Evolutionary conservation across 1,140 invertebrate species (phyloP).

Genomic region (Drosophila bocki): DNA sequence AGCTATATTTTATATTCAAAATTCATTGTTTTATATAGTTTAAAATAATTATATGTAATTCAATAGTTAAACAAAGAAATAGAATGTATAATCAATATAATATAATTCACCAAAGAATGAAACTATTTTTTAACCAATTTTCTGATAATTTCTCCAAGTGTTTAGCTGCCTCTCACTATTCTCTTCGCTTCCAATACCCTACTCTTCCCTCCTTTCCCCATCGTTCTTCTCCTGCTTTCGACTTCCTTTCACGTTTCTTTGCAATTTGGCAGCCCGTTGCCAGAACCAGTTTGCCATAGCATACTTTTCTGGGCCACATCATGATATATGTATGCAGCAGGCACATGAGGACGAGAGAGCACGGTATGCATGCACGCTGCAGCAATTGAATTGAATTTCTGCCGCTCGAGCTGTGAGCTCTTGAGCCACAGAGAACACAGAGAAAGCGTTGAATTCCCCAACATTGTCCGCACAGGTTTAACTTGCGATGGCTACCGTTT

Average conservation of each 20-base stretch:
- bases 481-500: slow-evolving; percentile 42
- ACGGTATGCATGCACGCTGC: slow-evolving; percentile 53
- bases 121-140: not conserved
- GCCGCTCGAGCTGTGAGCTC: slow-evolving; percentile 60
- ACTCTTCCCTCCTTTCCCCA: not conserved
- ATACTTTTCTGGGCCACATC: slow-evolving; percentile 78
- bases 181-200: not conserved
- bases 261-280: slow-evolving; percentile 68
- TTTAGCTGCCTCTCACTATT: slow-evolving; percentile 7
- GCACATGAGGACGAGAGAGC: slow-evolving; percentile 1
- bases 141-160: not conserved
- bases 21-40: too few relatives aligned
- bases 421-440: slow-evolving; percentile 50
- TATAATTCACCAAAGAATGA: not conserved
- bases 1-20: not conserved
- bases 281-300: slow-evolving; percentile 60
- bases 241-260: slow-evolving; percentile 31
- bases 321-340: slow-evolving; percentile 53
- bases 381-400: slow-evolving; percentile 80
- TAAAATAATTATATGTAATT: not conserved
- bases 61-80: not conserved
- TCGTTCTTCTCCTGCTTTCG: slow-evolving; percentile 1
- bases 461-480: slow-evolving; percentile 40
- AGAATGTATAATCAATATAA: not conserved
- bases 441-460: slow-evolving; percentile 44